These are phyloP conservation scores for Sigmodon hispidus DNA, from an alignment of 2,113 vertebrate genomes.

Conservation along the genomic window DNA sequence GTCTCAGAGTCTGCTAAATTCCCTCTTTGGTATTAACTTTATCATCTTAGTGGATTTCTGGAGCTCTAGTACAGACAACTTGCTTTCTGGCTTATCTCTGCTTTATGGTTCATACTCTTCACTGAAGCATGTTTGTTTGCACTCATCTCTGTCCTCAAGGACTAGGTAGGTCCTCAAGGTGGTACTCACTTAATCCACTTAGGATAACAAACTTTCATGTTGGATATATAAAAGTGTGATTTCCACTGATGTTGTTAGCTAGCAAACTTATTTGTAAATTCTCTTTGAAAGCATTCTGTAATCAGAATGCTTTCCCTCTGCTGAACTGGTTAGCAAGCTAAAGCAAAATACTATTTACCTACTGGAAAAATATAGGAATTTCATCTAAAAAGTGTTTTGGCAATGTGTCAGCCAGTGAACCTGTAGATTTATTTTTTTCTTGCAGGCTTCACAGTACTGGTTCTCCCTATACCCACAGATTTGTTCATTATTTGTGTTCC, in stretches of 20 bases:
- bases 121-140: not conserved
- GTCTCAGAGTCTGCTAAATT: too few relatives aligned
- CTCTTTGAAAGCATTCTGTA: too few relatives aligned
- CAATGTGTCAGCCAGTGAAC: not conserved
- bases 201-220: not conserved
- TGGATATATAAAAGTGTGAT: not conserved
- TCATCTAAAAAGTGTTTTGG: not conserved
- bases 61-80: not conserved
- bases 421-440: not conserved
- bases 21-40: not conserved
- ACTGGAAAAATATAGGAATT: not conserved
- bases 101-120: not conserved
- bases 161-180: not conserved
- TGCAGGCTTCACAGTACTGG: not conserved
- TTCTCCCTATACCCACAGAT: not conserved
- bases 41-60: not conserved
- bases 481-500: not conserved
- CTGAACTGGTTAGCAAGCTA: not conserved
- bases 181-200: not conserved
- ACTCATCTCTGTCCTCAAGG: not conserved
- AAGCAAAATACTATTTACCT: not conserved
- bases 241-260: not conserved
- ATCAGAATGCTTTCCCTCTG: not conserved
- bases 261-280: not conserved
- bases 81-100: not conserved